These are phyloP conservation scores for Helogale parvula DNA, from an alignment of 2,113 vertebrate species.

Conservation along the genomic window DNA sequence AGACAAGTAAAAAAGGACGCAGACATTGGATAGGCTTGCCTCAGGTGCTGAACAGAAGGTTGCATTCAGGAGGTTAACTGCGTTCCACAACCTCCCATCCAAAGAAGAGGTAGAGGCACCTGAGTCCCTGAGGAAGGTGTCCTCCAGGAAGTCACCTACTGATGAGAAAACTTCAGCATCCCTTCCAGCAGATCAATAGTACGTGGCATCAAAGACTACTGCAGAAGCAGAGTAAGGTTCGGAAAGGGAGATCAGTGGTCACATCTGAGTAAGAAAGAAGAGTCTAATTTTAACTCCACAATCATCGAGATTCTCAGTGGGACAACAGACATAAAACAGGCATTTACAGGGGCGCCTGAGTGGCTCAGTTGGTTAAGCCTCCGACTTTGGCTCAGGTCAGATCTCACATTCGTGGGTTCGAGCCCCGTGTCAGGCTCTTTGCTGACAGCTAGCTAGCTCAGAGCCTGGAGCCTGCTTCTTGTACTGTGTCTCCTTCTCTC, in stretches of 20 bases:
- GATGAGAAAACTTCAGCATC: background rate
- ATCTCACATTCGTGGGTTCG: too few relatives aligned
- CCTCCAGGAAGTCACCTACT: background rate
- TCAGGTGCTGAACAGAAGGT: background rate
- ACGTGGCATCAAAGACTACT: background rate
- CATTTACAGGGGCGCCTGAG: too few relatives aligned
- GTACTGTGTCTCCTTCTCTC: too few relatives aligned
- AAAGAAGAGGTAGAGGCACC: background rate
- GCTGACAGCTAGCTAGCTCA: too few relatives aligned
- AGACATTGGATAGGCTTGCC: background rate
- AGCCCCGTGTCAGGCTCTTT: too few relatives aligned
- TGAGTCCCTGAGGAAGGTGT: background rate
- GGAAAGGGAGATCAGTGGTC: background rate
- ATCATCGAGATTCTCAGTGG: background rate
- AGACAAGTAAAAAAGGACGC: background rate
- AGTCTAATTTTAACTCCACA: constrained; percentile 15
- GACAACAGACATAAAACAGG: background rate
- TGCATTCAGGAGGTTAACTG: background rate
- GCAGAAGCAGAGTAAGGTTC: background rate
- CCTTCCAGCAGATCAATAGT: background rate
- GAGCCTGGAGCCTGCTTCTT: too few relatives aligned
- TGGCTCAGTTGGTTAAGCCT: too few relatives aligned
- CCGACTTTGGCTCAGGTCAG: too few relatives aligned
- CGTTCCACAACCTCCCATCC: background rate
- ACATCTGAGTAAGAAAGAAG: background rate